Conservation (phyloP, 2,113 vertebrate genomes). For the Cettia cetti region DNA sequence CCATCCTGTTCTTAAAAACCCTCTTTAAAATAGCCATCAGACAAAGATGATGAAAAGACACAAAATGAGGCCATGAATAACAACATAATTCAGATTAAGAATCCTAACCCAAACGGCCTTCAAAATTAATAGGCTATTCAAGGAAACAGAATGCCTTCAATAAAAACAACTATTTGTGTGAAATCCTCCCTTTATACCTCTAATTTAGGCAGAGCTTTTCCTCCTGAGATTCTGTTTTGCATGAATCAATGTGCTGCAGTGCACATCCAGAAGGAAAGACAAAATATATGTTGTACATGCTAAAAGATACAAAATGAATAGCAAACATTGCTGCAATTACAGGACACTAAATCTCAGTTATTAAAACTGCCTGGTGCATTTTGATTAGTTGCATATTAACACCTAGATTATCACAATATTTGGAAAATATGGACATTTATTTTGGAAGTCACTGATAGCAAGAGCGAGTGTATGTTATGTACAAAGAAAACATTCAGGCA, state of each 20-base stretch:
- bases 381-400: background rate
- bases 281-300: background rate
- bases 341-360: background rate
- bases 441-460: background rate
- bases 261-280: background rate
- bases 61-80: constrained; percentile 26
- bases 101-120: constrained; percentile 40
- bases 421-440: background rate
- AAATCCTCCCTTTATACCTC: background rate
- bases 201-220: background rate
- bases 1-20: constrained; percentile 16
- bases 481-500: background rate
- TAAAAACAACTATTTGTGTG: constrained; percentile 7
- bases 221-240: background rate
- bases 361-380: background rate
- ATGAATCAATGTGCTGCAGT: background rate
- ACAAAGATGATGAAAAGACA: constrained; percentile 35
- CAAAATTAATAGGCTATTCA: constrained; percentile 43
- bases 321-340: background rate
- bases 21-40: constrained; percentile 19
- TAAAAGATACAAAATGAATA: background rate
- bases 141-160: background rate
- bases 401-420: background rate
- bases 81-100: constrained; percentile 30
- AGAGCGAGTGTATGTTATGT: background rate